Evolutionary conservation across 2,797 vertebrate genomes (phyloP).

Genomic region (Hybognathus amarus): DNA sequence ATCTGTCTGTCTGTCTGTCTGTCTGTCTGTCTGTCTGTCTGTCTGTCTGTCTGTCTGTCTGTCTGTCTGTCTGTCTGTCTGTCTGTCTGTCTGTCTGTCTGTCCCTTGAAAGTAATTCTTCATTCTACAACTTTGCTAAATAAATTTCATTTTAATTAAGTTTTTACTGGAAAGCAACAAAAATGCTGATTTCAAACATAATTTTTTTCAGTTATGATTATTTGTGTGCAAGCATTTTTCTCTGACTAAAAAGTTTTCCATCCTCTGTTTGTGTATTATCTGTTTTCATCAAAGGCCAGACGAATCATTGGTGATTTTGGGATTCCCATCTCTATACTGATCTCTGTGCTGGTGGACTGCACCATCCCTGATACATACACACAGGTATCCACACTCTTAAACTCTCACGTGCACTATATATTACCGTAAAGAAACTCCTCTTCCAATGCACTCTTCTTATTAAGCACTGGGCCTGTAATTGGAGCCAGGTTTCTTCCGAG

Average conservation of each 20-base stretch:
- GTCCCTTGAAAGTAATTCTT: no score
- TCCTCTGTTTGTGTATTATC: conserved; percentile 3
- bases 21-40: no score
- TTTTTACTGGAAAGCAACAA: background rate
- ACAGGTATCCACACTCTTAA: conserved; percentile 76
- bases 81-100: no score
- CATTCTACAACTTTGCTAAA: background rate
- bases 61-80: no score
- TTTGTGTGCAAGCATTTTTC: background rate
- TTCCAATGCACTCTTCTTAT: conserved; percentile 44
- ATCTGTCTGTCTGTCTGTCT: no score
- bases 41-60: no score
- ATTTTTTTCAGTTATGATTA: background rate
- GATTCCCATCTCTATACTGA: conserved; percentile 93
- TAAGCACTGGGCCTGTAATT: conserved; percentile 55
- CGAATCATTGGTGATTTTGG: conserved; percentile 96
- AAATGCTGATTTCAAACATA: background rate
- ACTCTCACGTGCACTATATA: conserved; percentile 3
- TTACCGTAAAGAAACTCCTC: conserved; percentile 24
- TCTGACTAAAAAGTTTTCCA: background rate
- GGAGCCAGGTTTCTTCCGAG: conserved; percentile 56
- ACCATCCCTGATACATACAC: conserved; percentile 92
- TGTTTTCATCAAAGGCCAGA: conserved; percentile 80
- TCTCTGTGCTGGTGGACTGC: conserved; percentile 91
- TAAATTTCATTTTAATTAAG: background rate